A percentile compares a stretch with the other conserved stretches of the same genome.
Conservation (phyloP, 2,113 vertebrate genomes). For the Pelobates fuscus region DNA sequence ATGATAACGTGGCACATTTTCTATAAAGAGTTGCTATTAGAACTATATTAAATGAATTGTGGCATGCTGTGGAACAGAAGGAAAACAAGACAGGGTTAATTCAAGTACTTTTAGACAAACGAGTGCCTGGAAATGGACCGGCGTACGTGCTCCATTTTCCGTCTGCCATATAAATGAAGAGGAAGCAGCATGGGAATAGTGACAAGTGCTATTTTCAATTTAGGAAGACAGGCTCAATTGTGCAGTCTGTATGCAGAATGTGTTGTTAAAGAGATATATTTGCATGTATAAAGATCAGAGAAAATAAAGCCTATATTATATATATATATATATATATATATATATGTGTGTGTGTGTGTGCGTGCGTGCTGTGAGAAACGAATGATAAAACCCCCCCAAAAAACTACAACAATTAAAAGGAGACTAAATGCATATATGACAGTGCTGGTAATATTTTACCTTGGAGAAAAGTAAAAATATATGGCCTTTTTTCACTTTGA, state of each 20-base stretch:
- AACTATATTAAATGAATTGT: background rate
- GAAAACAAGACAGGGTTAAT: constrained; percentile 1
- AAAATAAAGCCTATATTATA: no score
- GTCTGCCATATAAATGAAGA: background rate
- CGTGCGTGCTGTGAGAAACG: no score
- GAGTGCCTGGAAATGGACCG: background rate
- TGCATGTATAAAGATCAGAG: no score
- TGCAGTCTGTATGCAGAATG: background rate
- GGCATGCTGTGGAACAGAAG: background rate
- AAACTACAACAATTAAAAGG: no score
- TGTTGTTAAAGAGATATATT: no score
- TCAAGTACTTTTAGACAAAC: background rate
- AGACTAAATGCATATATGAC: no score
- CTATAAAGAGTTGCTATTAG: constrained; percentile 2
- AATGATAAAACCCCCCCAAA: no score
- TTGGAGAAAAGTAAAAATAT: no score
- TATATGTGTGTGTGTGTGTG: no score
- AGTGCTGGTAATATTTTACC: no score
- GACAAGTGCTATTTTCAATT: background rate
- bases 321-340: no score
- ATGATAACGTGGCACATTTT: background rate
- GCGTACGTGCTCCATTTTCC: background rate
- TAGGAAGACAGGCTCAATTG: background rate
- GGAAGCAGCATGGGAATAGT: background rate
- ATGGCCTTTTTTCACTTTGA: no score